A percentile compares a stretch with the other conserved stretches of the same genome.
Evolutionary conservation across 1,140 invertebrate genomes (phyloP).

Genomic region (Bombyx mandarina): DNA sequence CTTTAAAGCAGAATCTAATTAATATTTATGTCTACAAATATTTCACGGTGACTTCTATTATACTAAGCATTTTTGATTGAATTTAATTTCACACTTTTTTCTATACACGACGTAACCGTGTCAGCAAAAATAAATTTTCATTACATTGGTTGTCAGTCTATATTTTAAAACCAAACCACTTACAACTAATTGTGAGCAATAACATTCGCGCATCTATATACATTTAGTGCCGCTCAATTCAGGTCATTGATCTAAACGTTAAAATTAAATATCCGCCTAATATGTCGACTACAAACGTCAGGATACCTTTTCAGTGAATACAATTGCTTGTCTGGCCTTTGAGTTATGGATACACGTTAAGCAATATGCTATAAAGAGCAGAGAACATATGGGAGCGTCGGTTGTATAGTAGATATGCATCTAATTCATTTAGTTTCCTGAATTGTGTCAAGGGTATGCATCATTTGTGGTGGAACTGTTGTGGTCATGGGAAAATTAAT

Average conservation of each 20-base stretch:
- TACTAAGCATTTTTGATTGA: too few species aligned
- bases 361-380: constrained; percentile 9
- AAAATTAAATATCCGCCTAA: constrained; percentile 10
- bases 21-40: too few species aligned
- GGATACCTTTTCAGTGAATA: constrained; percentile 16
- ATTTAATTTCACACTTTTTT: too few species aligned
- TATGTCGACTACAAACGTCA: constrained; percentile 11
- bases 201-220: constrained; percentile 5
- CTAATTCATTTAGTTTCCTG: constrained; percentile 25
- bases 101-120: too few species aligned
- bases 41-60: too few species aligned
- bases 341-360: constrained; percentile 14
- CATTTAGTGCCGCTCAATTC: constrained; percentile 2
- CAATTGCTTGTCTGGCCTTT: constrained; percentile 17
- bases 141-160: constrained; percentile 2
- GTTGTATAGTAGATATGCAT: constrained; percentile 22
- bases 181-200: constrained; percentile 7
- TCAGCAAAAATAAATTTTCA: too few species aligned
- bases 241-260: constrained; percentile 10
- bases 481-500: constrained; percentile 52
- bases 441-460: constrained; percentile 45
- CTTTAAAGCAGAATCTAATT: too few species aligned
- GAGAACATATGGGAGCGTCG: constrained; percentile 26
- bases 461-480: constrained; percentile 22
- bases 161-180: constrained; percentile 1